These are phyloP conservation scores for Phoxinus phoxinus DNA, from an alignment of 2,113 vertebrate genomes.

Conservation along the genomic window DNA sequence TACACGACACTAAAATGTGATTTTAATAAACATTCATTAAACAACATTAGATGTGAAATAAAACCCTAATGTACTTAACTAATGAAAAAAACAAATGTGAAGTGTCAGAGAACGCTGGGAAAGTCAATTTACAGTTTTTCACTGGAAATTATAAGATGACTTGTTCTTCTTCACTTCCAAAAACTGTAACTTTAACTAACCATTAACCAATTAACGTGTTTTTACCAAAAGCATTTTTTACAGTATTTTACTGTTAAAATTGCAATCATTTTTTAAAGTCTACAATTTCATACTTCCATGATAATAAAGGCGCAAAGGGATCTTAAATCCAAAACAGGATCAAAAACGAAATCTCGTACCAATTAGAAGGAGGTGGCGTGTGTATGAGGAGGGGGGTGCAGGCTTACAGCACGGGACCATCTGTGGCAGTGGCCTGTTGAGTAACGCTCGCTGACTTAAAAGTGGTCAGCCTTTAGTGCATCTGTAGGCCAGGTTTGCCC, in stretches of 20 bases:
- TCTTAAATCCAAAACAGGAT: not conserved
- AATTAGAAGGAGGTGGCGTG: slow-evolving; percentile 49
- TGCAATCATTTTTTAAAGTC: not conserved
- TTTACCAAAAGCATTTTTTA: too few relatives aligned
- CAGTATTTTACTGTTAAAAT: too few relatives aligned
- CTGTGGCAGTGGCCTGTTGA: slow-evolving; percentile 74
- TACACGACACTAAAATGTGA: too few relatives aligned
- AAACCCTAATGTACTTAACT: too few relatives aligned
- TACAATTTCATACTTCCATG: not conserved
- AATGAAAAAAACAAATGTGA: not conserved
- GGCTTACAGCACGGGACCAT: slow-evolving; percentile 73
- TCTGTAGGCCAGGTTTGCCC: slow-evolving; percentile 77
- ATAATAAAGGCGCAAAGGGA: not conserved
- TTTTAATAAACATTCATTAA: too few relatives aligned
- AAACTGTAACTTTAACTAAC: not conserved
- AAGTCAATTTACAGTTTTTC: not conserved
- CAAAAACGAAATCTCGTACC: slow-evolving; percentile 15
- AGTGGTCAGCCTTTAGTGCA: slow-evolving; percentile 73
- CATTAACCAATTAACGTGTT: too few relatives aligned
- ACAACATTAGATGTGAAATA: too few relatives aligned
- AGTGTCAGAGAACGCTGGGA: not conserved
- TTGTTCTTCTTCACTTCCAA: not conserved
- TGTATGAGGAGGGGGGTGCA: slow-evolving; percentile 46
- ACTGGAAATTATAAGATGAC: not conserved
- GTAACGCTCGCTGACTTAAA: slow-evolving; percentile 70